Evolutionary conservation across 2,888 invertebrate genomes (phyloP), one percentile per base, ranked within the genome.

Genomic region (Cyrtodaria siliqua): DNA sequence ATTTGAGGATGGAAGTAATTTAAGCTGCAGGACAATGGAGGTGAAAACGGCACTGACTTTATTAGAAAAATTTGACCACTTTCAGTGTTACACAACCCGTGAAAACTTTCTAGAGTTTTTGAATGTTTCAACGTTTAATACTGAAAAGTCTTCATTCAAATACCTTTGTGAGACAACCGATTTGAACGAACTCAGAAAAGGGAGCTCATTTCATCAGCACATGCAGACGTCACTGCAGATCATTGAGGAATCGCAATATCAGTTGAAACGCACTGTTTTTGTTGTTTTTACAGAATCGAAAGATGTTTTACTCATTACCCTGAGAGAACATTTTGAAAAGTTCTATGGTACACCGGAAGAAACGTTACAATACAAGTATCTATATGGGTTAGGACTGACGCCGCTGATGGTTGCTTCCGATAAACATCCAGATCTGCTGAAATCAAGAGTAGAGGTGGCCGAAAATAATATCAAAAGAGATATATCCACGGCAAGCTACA

Each of bases 211-310:
- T 20, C 75, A 75, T n/a, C 16, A 18, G 8, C 75, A 75, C n/a
- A n/a, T 66, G 0, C 64, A 60, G 3, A n/a, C 26, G 6, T 64
- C 75, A 0, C 47, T 75, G 16, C 57, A 66, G 29, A 24, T 29
- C 12, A 40, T 71, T 2, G 71, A 77, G 52, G 77, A 77, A 26
- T 57, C 47, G 6, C 33, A 62, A 20, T 77, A 77, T 27, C 77
- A 77, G 42, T 29, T 77, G 2, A 77, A 72, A 59, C 16, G 53
- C 12, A 23, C 26, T 9, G 18, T 62, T 3, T 67, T 63, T 24
- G 63, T 16, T 44, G 20, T 63, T 26, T 14, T 42, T 12, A 61
- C 57, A 0, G 59, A 64, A 24, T 40, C 62, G 20, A 27, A 62
- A n/a, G 44, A 62, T 24, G n/a, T n/a, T n/a, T n/a, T n/a, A n/a